Conservation (phyloP, 2,797 vertebrate species). For the Sphenodon punctatus region DNA sequence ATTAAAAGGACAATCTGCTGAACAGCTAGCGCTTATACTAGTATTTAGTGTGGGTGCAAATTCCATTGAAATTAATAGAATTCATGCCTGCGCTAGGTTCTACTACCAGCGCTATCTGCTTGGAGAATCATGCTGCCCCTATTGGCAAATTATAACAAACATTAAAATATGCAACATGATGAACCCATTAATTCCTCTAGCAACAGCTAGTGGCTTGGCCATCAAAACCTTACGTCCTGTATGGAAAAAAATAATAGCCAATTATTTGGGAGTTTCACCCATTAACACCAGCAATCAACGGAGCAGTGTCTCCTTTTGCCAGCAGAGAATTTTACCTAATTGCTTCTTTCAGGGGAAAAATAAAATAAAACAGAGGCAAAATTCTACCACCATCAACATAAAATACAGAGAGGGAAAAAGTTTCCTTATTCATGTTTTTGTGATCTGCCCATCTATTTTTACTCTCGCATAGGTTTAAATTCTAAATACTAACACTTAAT, state of each 20-base stretch:
- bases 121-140: too few relatives aligned
- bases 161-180: not conserved
- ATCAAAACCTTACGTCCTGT: conserved; percentile 1
- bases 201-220: not conserved
- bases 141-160: not conserved
- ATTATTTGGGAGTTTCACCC: not conserved
- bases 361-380: not conserved
- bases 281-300: not conserved
- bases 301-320: not conserved
- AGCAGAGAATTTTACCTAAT: conserved; percentile 14
- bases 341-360: not conserved
- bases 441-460: not conserved
- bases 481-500: not conserved
- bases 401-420: not conserved
- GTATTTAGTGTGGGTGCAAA: too few relatives aligned
- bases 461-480: not conserved
- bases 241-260: conserved; percentile 8
- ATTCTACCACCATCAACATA: not conserved
- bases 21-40: too few relatives aligned
- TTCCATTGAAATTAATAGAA: too few relatives aligned
- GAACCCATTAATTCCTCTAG: not conserved
- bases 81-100: too few relatives aligned
- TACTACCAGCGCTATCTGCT: too few relatives aligned
- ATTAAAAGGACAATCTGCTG: too few relatives aligned
- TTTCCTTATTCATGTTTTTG: conserved; percentile 11